Percentiles rank a stretch among this genome's conserved stretches.
Evolutionary conservation across 2,888 invertebrate genomes (phyloP).

Genomic region (Melitaea athalia): DNA sequence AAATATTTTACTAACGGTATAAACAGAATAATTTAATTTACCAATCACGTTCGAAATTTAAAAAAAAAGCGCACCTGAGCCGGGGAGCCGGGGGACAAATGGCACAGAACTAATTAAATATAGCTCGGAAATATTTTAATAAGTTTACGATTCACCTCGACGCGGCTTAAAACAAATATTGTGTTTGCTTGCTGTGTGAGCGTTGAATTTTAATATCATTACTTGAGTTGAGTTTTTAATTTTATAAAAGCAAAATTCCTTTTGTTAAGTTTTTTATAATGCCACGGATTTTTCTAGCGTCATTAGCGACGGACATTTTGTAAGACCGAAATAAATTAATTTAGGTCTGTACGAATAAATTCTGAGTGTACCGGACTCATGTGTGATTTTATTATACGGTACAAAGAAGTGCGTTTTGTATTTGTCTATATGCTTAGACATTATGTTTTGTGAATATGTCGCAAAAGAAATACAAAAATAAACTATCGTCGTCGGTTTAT

Average conservation of each 20-base stretch:
- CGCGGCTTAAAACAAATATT: constrained; percentile 75
- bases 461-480: background rate
- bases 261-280: constrained; percentile 44
- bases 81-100: constrained; percentile 65
- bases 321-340: constrained; percentile 30
- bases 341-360: constrained; percentile 17
- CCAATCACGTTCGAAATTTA: constrained; percentile 33
- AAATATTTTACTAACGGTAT: background rate
- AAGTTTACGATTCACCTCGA: constrained; percentile 73
- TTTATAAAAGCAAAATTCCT: constrained; percentile 72
- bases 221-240: constrained; percentile 75
- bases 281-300: constrained; percentile 37
- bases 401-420: constrained; percentile 6
- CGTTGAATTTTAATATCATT: constrained; percentile 81
- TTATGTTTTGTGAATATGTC: background rate
- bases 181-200: constrained; percentile 67
- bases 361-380: constrained; percentile 4
- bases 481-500: no score
- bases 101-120: constrained; percentile 78
- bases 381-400: constrained; percentile 11
- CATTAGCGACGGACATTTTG: constrained; percentile 38
- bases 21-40: constrained; percentile 8
- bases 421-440: background rate
- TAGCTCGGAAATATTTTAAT: constrained; percentile 80
- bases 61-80: constrained; percentile 61